A percentile compares a stretch with the other conserved stretches of the same genome.
Conservation (phyloP, 2,888 invertebrate species). For the Apotomis betuletana region DNA sequence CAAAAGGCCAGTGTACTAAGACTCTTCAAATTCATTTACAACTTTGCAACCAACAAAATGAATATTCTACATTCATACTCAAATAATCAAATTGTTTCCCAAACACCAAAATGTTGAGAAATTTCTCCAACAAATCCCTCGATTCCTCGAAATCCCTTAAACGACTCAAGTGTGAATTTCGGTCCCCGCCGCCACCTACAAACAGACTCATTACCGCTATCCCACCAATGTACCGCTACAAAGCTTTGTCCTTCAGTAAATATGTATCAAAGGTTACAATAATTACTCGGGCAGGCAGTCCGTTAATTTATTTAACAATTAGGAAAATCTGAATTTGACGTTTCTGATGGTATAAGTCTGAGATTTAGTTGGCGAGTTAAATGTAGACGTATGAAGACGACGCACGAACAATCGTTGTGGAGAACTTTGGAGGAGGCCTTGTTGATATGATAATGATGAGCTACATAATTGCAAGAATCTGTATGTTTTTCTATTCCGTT, state of each 20-base stretch:
- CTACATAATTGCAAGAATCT: too few relatives aligned
- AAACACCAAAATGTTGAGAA: neutral
- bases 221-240: slow-evolving; percentile 23
- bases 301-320: too few relatives aligned
- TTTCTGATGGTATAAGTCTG: too few relatives aligned
- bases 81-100: neutral
- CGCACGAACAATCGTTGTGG: too few relatives aligned
- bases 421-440: too few relatives aligned
- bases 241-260: slow-evolving; percentile 27
- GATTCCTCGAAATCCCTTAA: slow-evolving; percentile 5
- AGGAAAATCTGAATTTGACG: too few relatives aligned
- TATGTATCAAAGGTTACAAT: slow-evolving; percentile 30
- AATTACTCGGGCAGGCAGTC: slow-evolving; percentile 5
- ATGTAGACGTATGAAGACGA: too few relatives aligned
- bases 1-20: too few relatives aligned
- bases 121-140: neutral
- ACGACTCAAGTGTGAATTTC: slow-evolving; percentile 28
- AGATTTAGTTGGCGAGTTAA: too few relatives aligned
- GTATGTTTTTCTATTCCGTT: too few relatives aligned
- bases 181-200: slow-evolving; percentile 13
- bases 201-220: slow-evolving; percentile 27
- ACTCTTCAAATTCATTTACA: neutral
- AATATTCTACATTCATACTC: neutral
- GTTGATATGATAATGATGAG: too few relatives aligned
- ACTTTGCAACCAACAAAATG: too few relatives aligned